Conservation (phyloP, 37 sponge, comb jelly and placozoan species). For the Cladorhizidae sp. region DNA sequence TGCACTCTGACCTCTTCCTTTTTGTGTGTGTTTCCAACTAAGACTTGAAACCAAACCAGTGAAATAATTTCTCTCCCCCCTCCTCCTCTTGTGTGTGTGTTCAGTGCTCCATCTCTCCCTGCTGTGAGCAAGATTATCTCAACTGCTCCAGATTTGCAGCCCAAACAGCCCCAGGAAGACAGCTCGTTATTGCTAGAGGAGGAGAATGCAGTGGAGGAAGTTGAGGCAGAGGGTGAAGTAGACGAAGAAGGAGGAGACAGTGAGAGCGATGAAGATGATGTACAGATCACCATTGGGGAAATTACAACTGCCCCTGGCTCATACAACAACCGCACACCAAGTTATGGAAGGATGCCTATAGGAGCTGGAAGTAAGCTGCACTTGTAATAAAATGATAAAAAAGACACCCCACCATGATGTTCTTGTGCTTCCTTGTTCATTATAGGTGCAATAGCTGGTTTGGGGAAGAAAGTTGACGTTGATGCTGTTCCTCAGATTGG, state of each 20-base stretch:
- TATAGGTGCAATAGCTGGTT: constrained; percentile 5
- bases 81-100: no score
- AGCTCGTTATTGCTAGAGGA: not conserved
- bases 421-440: not conserved
- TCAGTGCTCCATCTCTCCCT: constrained; percentile 11
- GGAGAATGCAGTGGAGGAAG: constrained; percentile 3
- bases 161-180: constrained; percentile 6
- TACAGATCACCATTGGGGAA: constrained; percentile 88
- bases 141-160: constrained; percentile 37
- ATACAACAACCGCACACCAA: constrained; percentile 12
- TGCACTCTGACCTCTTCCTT: not conserved
- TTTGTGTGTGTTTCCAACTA: not conserved
- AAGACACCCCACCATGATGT: not conserved
- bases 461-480: constrained; percentile 82
- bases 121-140: constrained; percentile 26
- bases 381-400: not conserved
- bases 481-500: constrained; percentile 86
- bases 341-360: constrained; percentile 11
- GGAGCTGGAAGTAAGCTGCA: no score
- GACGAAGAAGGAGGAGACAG: constrained; percentile 20
- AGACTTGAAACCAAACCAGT: not conserved
- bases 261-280: constrained; percentile 81
- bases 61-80: no score
- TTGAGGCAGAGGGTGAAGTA: constrained; percentile 12
- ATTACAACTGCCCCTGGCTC: constrained; percentile 35